Base-by-base conservation (phyloP, 1,140 invertebrate species). In the Charaxes varanes region DNA sequence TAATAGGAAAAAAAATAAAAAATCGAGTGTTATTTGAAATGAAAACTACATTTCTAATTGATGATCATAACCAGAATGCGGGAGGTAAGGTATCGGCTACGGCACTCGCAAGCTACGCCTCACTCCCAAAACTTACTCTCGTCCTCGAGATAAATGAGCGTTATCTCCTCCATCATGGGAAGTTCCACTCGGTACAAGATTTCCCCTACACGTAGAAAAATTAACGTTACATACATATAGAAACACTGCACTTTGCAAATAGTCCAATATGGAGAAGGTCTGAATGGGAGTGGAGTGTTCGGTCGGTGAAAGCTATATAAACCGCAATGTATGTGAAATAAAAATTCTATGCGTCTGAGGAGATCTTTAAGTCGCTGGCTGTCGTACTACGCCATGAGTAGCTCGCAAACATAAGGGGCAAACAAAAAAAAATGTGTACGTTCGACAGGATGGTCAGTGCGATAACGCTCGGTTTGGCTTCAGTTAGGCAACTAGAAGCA, bases 111-210 rank as follows among this genome's bases (percentile, higher is more conserved):
- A 85, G 81, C 84, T 85, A 85, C 81, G 79, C 84, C 80, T 81
- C 83, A 84, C 82, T 85, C 84, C 84, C 80, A 81, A 76, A 69
- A 85, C 84, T 85, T 85, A 85, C 84, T 81, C 78, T 85, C 84
- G 81, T 85, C 91, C 90, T 93, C 92, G 89, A 93, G 90, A 91
- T 93, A 93, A 87, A 93, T 92, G 87, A 93, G 90, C 79, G 92
- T 93, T 87, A 93, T 92, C 89, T 93, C 91, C 89, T 93, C 92
- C 91, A 92, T 92, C 90, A 92, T 91, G 84, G 92, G 92, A 87
- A 93, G 90, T 89, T 93, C 91, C 89, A 93, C 92, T 86, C 92
- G 91, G 88, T 92, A 93, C 89, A 93, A 92, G 89, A 93, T 93
- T 90, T 93, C 92, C 86, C 89, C 89, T 92, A 87, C 89, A 89